These are phyloP conservation scores for Antigone vipio DNA, from an alignment of 2,113 vertebrate species.

Conservation along the genomic window DNA sequence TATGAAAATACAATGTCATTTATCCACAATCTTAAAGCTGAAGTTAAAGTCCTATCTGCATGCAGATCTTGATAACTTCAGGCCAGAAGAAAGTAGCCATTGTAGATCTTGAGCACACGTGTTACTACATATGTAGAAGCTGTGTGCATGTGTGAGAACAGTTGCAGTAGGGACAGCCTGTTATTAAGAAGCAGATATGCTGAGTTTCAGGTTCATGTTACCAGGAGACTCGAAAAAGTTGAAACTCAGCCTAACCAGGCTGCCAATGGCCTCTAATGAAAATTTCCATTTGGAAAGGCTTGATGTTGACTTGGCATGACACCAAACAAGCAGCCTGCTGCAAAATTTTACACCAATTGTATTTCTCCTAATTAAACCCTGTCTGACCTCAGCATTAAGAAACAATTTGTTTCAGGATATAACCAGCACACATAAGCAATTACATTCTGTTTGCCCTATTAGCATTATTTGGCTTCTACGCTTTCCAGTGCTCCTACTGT, in stretches of 20 bases:
- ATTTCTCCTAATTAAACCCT: constrained; percentile 96
- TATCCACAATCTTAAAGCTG: not conserved
- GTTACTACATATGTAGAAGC: not conserved
- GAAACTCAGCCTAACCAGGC: constrained; percentile 77
- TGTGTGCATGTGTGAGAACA: constrained; percentile 21
- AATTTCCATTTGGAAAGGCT: constrained; percentile 83
- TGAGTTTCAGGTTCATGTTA: constrained; percentile 73
- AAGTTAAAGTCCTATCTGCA: not conserved
- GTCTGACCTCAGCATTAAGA: constrained; percentile 95
- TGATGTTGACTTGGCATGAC: constrained; percentile 82
- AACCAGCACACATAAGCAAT: constrained; percentile 91
- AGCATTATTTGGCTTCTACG: constrained; percentile 83
- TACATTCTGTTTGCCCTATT: constrained; percentile 89
- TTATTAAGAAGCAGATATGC: constrained; percentile 67
- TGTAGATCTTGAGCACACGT: not conserved
- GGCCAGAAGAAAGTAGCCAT: not conserved
- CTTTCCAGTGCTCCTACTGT: constrained; percentile 60
- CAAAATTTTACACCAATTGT: constrained; percentile 92
- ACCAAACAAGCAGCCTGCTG: constrained; percentile 84
- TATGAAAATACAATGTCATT: not conserved
- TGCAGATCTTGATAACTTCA: not conserved
- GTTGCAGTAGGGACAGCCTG: constrained; percentile 53
- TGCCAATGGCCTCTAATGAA: constrained; percentile 80
- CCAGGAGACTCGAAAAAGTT: constrained; percentile 72
- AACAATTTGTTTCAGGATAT: constrained; percentile 93